Base-by-base conservation (phyloP, 2,888 invertebrate species). In the Geotrupes spiniger region DNA sequence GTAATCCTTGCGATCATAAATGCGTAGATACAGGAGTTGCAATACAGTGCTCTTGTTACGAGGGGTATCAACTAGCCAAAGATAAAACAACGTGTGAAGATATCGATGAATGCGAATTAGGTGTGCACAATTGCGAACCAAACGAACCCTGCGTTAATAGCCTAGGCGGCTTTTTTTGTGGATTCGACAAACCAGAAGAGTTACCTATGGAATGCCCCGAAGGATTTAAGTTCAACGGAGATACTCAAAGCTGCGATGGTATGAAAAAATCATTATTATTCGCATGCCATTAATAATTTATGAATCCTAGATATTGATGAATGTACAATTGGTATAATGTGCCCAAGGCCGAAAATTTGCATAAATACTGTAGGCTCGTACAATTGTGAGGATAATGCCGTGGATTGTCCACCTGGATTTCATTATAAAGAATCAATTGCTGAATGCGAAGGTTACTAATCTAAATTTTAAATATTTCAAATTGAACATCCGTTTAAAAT, bases 1-100 rank as follows among this genome's bases (percentile, higher is more conserved):
- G 76, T 5, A 88, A 87, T 64, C 84, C 83, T 0, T 90, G 90
- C 63, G 81, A 86, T 46, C 89, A 90, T 55, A 78, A 80, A 31
- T 90, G 90, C 64, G 76, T 77, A 2, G 87, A 88, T 62, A 85
- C 83, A 9, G 86, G 85, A 0, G 71, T 79, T 0, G 78, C 81
- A 1, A 78, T 88, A 1, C 78, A 80, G 56, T 91, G 91, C 66
- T 80, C 82, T 0, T 91, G 91, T 63, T 72, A 80, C 43, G 74
- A 81, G 52, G 90, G 90, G 0, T 91, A 81, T 65, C 74, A 79
- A 56, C 75, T 91, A 31, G 80, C 78, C 59, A 58, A 73, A 0
- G 87, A 91, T 65, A 80, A 79, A 40, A 80, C 76, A 51, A 82
- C 84, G 3, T 90, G 89, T 65, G 74, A 76, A 82, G 84, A 84